Evolutionary conservation across 1,140 invertebrate species (phyloP).

Genomic region (Leptestheria dahalacensis): DNA sequence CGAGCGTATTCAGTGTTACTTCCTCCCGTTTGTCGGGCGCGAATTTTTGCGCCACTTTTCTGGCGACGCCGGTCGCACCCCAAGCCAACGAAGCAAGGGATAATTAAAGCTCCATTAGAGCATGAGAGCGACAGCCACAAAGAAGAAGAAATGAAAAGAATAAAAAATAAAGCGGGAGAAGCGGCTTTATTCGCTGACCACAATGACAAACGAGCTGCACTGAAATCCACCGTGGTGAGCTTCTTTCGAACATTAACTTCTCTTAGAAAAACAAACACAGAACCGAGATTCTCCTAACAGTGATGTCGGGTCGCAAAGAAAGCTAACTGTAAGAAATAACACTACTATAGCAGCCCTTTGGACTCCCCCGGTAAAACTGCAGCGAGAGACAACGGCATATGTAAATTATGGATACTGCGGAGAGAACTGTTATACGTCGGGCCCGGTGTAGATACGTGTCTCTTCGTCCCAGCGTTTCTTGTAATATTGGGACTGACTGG

Average conservation of each 20-base stretch:
- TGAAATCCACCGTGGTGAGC: not conserved
- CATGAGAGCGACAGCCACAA: not conserved
- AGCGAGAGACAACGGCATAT: no score
- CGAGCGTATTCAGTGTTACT: not conserved
- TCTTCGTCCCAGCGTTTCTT: no score
- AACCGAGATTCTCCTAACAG: no score
- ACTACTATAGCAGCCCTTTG: no score
- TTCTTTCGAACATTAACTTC: not conserved
- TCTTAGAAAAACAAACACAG: no score
- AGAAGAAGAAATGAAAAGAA: not conserved
- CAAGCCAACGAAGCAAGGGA: not conserved
- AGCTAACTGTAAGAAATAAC: no score
- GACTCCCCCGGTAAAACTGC: no score
- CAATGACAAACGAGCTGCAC: not conserved
- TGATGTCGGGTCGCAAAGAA: no score
- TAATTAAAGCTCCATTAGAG: constrained; percentile 12
- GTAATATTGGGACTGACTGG: no score
- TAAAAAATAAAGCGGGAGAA: not conserved
- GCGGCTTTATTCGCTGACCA: not conserved
- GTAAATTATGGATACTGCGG: no score
- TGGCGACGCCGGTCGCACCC: not conserved
- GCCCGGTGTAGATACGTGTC: no score
- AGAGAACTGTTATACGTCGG: no score
- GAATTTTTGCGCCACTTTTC: not conserved
- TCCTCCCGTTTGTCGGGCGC: not conserved